Conservation (phyloP, 1,140 invertebrate species). For the Zeugodacus cucurbitae region DNA sequence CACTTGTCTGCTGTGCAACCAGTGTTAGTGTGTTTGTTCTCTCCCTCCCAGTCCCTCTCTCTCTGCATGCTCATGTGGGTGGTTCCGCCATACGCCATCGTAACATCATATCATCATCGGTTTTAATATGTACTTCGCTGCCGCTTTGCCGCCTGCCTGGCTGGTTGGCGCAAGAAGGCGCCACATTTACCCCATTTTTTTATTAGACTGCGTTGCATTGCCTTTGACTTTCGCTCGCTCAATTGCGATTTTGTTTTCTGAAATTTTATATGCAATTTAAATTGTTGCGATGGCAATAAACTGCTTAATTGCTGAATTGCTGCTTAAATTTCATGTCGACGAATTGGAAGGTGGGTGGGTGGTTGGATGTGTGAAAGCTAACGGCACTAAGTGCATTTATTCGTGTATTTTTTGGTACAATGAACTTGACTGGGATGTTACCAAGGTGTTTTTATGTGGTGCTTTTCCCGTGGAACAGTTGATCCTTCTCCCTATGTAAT, state of each 20-base stretch:
- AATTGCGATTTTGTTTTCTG: background rate
- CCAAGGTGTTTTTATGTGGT: background rate
- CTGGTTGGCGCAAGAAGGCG: background rate
- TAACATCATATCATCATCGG: background rate
- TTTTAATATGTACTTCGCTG: background rate
- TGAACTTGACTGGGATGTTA: background rate
- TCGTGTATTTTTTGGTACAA: background rate
- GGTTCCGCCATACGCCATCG: background rate
- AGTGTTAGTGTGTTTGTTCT: background rate
- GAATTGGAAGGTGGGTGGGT: background rate
- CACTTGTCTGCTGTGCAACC: background rate
- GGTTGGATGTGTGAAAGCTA: background rate
- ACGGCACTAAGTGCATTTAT: background rate
- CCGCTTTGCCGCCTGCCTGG: slow-evolving; percentile 9
- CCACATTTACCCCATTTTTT: background rate
- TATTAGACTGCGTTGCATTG: background rate
- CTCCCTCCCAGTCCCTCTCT: no score
- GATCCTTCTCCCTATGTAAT: no score
- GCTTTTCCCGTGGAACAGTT: no score
- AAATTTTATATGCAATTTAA: slow-evolving; percentile 15
- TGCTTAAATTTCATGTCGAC: background rate
- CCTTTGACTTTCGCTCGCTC: background rate
- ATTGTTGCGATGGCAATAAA: background rate
- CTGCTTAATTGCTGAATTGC: slow-evolving; percentile 25
- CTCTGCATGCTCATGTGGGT: background rate